Base-by-base conservation (phyloP, 2,888 invertebrate genomes). In the Agriopis aurantiaria region DNA sequence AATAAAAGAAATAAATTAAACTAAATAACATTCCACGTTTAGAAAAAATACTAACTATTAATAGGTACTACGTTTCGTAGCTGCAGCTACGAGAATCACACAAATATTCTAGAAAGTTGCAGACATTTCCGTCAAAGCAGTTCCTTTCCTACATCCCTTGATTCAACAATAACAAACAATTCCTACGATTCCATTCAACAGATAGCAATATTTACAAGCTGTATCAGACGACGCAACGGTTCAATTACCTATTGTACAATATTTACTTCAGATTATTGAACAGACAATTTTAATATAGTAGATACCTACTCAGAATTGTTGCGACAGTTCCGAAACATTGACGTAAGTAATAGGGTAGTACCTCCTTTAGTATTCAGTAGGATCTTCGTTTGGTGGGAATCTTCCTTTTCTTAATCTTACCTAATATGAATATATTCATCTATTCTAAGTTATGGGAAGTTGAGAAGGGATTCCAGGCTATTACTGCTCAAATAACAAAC, bases 171-270 rank as follows among this genome's bases (percentile, higher is more conserved):
- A 56, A 59, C 65, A 66, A 64, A 63, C 58, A 59, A 58, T 65
- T 72, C 72, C 72, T 71, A 75, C 71, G 71, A 75, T 77, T 77
- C 75, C 74, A 75, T 75, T 74, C 56, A 77, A 72, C 60, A 73
- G 74, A 77, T 75, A 73, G 65, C 64, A 66, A 65, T 75, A 72
- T 74, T 76, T 69, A 65, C 68, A 55, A 17, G 56, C 14, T 63
- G 65, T 73, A 52, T 46, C 55, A 14, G 60, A 10, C 40, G 61
- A 12, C 65, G 59, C 66, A 61, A 57, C 69, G 65, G 76, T 75
- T 77, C 77, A 77, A 61, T 74, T 75, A 75, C 73, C 71, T 75
- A 75, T 75, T 73, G 58, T 68, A 74, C 67, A 75, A 77, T 77
- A 75, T 77, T 77, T 73, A 71, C 74, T 14, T 45, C 49, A 49